These are phyloP conservation scores for Urocolius indicus DNA, from an alignment of 2,113 vertebrate genomes.

Conservation along the genomic window DNA sequence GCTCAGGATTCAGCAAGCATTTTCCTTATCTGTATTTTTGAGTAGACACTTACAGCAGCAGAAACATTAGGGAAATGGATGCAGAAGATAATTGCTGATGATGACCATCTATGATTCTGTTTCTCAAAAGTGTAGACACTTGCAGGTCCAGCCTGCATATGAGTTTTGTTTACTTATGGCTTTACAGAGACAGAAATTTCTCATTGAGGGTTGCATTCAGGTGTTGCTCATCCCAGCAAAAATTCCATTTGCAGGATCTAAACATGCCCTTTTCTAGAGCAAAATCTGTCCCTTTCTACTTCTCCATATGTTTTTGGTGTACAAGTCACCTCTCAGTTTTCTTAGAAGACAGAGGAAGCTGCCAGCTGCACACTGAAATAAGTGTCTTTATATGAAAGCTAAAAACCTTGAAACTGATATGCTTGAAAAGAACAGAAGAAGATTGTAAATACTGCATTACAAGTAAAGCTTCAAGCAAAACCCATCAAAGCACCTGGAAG, in stretches of 20 bases:
- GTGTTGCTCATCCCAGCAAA: neutral
- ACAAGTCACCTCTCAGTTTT: neutral
- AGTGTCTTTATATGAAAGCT: neutral
- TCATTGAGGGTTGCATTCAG: neutral
- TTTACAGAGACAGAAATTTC: neutral
- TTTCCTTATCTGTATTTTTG: neutral
- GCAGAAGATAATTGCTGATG: neutral
- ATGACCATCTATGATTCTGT: neutral
- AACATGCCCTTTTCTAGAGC: neutral
- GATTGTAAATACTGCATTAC: neutral
- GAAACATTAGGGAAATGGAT: neutral
- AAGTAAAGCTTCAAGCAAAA: neutral
- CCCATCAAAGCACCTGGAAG: neutral
- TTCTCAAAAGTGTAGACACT: neutral
- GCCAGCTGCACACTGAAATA: neutral
- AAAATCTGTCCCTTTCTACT: neutral
- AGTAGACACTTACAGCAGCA: neutral
- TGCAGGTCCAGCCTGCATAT: neutral
- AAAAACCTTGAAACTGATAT: neutral
- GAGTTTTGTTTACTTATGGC: neutral
- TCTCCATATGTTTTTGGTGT: neutral
- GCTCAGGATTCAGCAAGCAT: neutral
- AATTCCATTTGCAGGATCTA: neutral
- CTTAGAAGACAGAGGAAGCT: neutral
- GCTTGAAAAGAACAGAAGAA: neutral